Evolutionary conservation across 1,140 invertebrate genomes (phyloP), one percentile per base, ranked within the genome.

Genomic region (Ylistrum balloti): DNA sequence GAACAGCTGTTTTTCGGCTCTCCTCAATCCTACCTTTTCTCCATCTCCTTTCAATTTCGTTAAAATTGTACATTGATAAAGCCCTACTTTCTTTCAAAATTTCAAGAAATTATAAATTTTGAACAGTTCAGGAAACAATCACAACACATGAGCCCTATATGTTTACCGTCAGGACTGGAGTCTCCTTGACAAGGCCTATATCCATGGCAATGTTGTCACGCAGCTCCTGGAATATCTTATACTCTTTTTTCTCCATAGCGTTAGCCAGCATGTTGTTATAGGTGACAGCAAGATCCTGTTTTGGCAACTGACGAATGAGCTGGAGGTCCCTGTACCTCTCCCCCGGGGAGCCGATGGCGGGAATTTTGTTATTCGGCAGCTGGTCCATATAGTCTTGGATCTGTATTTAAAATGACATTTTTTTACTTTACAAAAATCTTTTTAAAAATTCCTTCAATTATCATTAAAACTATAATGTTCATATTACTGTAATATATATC

Each of bases 331-430:
- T 97, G 96, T 99, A 99, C 93, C 98, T 97, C 96, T 99, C 99
- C 1, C 99, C 99, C 1, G 98, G 98, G 92, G 98, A 98, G 96
- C 99, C 99, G 92, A 99, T 98, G 95, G 99, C 99, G 86, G 99
- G 99, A 91, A 99, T 98, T 97, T 99, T 99, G 96, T 99, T 98
- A 97, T 99, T 99, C 0, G 99, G 98, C 89, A 99, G 97, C 89
- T 98, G 98, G 89, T 98, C 98, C 97, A 99, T 99, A 97, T 99
- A 99, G 93, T 99, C 97, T 95, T 99, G 98, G 92, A 99, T 98
- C 97, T 99, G 98, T 97, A 90, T 97, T 88, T 34, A 87, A n/a
- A n/a, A n/a, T n/a, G n/a, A n/a, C n/a, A n/a, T n/a, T n/a, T n/a
- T n/a, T 9, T 74, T n/a, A 9, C 56, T 74, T 74, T 28, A 74